phyloP scores from a whole-genome alignment of 2,797 vertebrate genomes.

The Gymnocypris eckloni region DNA sequence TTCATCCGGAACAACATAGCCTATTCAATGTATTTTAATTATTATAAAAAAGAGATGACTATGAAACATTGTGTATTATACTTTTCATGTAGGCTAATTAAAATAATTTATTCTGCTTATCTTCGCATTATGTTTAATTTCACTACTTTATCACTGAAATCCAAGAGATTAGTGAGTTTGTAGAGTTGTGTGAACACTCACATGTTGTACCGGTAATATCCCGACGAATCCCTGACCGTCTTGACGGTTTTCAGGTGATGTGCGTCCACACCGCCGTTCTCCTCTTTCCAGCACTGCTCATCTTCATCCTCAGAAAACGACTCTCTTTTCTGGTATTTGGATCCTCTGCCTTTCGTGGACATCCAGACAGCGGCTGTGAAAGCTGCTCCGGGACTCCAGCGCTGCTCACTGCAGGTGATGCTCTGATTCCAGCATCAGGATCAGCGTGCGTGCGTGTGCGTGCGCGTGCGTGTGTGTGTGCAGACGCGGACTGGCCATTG shows the following conservation, averaged over 20 bases:
- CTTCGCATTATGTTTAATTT: background rate
- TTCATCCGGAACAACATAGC: background rate
- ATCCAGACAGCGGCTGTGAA: slow-evolving; percentile 47
- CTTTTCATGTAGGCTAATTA: background rate
- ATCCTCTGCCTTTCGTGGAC: slow-evolving; percentile 53
- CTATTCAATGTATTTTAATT: background rate
- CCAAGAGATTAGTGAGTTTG: background rate
- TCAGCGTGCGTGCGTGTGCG: background rate
- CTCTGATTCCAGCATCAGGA: slow-evolving; percentile 31
- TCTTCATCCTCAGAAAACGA: slow-evolving; percentile 66
- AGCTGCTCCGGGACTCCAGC: slow-evolving; percentile 32
- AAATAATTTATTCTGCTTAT: background rate
- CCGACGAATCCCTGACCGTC: slow-evolving; percentile 48
- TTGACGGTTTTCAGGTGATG: slow-evolving; percentile 59
- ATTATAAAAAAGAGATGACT: background rate
- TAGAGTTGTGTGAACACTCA: slow-evolving; percentile 53
- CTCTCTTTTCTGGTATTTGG: slow-evolving; percentile 50
- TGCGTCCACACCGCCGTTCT: slow-evolving; percentile 67
- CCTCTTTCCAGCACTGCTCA: slow-evolving; percentile 65
- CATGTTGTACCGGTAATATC: slow-evolving; percentile 56
- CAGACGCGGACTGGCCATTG: no score
- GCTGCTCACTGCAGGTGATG: slow-evolving; percentile 12
- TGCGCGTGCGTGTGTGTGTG: background rate
- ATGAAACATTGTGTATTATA: background rate
- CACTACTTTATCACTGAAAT: background rate